Evolutionary conservation across 1,140 invertebrate species (phyloP), one percentile per base, ranked within the genome.

Genomic region (Zaprionus tsacasi): DNA sequence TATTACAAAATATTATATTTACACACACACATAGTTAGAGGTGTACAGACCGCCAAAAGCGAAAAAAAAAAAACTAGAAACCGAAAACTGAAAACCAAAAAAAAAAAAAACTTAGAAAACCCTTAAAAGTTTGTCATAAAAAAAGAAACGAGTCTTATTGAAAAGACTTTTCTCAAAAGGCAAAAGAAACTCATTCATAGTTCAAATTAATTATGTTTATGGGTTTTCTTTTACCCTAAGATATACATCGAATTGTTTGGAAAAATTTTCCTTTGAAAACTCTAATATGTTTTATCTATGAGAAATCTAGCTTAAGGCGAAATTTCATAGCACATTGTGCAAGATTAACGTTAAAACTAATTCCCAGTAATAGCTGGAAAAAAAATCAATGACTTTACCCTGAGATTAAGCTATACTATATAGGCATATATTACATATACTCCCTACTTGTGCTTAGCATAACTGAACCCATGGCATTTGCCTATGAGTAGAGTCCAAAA

Each of bases 1-100:
- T 88, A 88, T 88, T 88, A 89, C 85, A 88, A 88, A 88, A 88
- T 89, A 89, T 89, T 68, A 83, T 83, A 85, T 85, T 86, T 76
- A 78, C 45, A 50, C 45, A 50, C 45, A 50, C 12, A 30, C 64
- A 66, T 38, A 45, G 54, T 2, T 54, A n/a, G 64, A 66, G 64
- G 64, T 57, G 70, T 59, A 72, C 63, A 27, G 43, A 64, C 35
- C 61, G 66, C 17, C 56, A 50, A 40, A 60, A 71, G 15, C 50
- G n/a, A n/a, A n/a, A n/a, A n/a, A n/a, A n/a, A n/a, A 56, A 50
- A 68, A 54, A 36, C 12, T 15, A 66, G 10, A 50, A 50, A 43
- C 7, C 69, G 33, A 40, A 45, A 27, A 15, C 68, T 11, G 17
- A 6, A 50, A 8, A 30, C 11, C 30, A 38, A 12, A 33, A 25